A percentile compares a stretch with the other conserved stretches of the same genome.
These are phyloP conservation scores for Erynnis tages DNA, from an alignment of 2,888 invertebrate species.

Conservation along the genomic window DNA sequence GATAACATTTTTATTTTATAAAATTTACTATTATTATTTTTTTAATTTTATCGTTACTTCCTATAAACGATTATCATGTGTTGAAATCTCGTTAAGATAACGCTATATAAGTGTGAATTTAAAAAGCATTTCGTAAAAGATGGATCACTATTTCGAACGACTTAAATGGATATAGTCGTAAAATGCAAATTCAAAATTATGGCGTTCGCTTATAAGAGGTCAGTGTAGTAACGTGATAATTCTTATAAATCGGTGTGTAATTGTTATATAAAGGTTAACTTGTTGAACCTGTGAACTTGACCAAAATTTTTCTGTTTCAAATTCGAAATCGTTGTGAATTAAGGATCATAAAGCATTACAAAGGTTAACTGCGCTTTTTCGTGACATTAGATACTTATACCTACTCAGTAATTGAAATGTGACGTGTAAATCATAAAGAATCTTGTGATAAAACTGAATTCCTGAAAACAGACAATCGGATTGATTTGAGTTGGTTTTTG, in stretches of 20 bases:
- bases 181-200: constrained; percentile 20
- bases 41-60: too few relatives aligned
- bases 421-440: too few relatives aligned
- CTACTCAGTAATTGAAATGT: too few relatives aligned
- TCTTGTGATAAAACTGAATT: too few relatives aligned
- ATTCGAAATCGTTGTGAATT: neutral
- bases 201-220: neutral
- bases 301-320: constrained; percentile 6
- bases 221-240: constrained; percentile 11
- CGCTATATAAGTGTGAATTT: neutral
- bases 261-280: constrained; percentile 8
- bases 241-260: constrained; percentile 2
- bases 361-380: neutral
- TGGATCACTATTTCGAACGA: constrained; percentile 12
- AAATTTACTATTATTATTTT: too few relatives aligned
- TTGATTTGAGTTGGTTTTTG: too few relatives aligned
- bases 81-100: constrained; percentile 10
- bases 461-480: too few relatives aligned
- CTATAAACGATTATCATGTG: constrained; percentile 6
- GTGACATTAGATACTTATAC: too few relatives aligned
- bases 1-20: too few relatives aligned
- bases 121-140: constrained; percentile 14
- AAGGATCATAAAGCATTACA: neutral
- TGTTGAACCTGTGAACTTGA: constrained; percentile 19
- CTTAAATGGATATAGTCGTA: constrained; percentile 6